These are phyloP conservation scores for Nothura maculosa DNA, from an alignment of 2,797 vertebrate species.

Conservation along the genomic window DNA sequence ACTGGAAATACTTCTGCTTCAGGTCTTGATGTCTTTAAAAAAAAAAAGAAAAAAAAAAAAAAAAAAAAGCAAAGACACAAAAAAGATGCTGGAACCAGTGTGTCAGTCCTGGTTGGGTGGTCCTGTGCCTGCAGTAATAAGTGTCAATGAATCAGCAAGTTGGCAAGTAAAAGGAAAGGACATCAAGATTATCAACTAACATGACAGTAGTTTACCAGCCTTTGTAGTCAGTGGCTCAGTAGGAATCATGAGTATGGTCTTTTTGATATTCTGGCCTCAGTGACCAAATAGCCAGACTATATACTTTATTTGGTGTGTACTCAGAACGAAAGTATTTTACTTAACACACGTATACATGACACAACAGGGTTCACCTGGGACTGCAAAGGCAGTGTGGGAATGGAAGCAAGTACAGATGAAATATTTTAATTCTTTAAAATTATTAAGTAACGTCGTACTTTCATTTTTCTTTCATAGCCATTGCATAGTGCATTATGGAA, in stretches of 20 bases:
- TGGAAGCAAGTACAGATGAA: neutral
- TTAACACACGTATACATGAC: fast-evolving
- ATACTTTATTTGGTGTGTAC: neutral
- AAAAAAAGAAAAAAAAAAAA: no score
- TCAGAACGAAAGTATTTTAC: neutral
- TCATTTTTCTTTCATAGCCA: neutral
- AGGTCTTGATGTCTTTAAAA: neutral
- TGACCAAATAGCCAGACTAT: neutral
- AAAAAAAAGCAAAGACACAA: neutral
- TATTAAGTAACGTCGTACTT: neutral
- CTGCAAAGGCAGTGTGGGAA: neutral
- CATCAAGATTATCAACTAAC: neutral
- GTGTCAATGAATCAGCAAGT: neutral
- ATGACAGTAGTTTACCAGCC: neutral
- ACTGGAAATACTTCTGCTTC: neutral
- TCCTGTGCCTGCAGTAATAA: neutral
- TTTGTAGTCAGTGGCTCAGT: neutral
- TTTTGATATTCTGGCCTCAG: neutral
- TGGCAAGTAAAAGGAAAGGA: neutral
- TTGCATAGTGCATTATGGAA: neutral
- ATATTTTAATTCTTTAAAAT: neutral
- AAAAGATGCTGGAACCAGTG: neutral
- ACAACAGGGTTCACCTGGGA: neutral
- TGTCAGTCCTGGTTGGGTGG: neutral
- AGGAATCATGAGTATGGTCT: neutral